These are phyloP conservation scores for Anthopleura xanthogrammica DNA, from an alignment of 92 coral and sea anemone species.

Conservation along the genomic window DNA sequence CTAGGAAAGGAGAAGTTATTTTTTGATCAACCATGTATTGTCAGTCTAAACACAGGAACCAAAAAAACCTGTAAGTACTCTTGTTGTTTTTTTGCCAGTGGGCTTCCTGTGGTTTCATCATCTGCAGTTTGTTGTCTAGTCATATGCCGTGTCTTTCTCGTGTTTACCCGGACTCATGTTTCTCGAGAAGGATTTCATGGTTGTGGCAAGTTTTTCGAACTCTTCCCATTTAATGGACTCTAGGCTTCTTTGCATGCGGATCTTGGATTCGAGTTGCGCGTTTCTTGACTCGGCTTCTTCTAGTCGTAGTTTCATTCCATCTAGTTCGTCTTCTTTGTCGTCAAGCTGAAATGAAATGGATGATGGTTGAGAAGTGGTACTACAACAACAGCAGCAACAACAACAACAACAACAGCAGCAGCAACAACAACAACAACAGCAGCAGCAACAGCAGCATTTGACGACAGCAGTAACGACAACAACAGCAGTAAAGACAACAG, in stretches of 20 bases:
- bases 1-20: background rate
- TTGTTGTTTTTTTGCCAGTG: background rate
- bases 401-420: background rate
- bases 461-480: background rate
- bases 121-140: conserved; percentile 13
- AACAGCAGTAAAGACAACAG: background rate
- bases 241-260: conserved; percentile 86
- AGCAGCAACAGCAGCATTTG: background rate
- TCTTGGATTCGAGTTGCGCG: conserved; percentile 89
- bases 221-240: conserved; percentile 99
- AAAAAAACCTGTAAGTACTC: background rate
- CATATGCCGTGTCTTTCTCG: conserved; percentile 45
- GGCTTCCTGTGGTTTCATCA: background rate
- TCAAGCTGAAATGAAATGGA: conserved; percentile 69
- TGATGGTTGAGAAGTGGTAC: background rate
- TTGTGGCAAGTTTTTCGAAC: conserved; percentile 91
- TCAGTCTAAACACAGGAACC: background rate
- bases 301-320: conserved; percentile 61
- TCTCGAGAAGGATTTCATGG: conserved; percentile 91
- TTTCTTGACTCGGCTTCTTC: conserved; percentile 84
- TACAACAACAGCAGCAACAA: background rate
- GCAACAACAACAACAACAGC: background rate
- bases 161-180: conserved; percentile 81
- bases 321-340: conserved; percentile 83
- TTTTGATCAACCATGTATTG: background rate